Conservation (phyloP, 1,140 invertebrate genomes). For the Penaeus japonicus region DNA sequence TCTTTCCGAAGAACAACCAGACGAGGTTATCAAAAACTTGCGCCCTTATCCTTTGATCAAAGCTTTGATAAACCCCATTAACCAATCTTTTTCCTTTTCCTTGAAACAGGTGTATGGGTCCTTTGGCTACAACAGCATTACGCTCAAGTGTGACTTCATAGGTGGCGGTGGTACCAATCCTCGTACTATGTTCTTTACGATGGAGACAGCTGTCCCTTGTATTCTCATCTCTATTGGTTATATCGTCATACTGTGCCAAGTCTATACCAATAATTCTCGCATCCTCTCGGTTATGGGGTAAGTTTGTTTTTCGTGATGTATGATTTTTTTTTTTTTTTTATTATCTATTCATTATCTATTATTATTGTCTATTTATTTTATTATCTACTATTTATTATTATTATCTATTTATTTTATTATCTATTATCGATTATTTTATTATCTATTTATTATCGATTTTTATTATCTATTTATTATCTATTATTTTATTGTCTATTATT, state of each 20-base stretch:
- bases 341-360: neutral
- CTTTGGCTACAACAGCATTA: conserved; percentile 51
- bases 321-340: neutral
- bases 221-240: conserved; percentile 55
- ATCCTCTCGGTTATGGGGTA: conserved; percentile 1
- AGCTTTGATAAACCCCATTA: neutral
- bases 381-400: too few species aligned
- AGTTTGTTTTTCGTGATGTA: neutral
- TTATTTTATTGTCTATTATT: too few species aligned
- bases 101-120: neutral
- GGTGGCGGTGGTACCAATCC: neutral
- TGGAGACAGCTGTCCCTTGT: conserved; percentile 55
- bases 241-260: conserved; percentile 48
- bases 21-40: too few species aligned
- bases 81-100: neutral
- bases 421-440: too few species aligned
- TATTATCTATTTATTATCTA: too few species aligned
- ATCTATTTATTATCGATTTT: too few species aligned
- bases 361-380: too few species aligned
- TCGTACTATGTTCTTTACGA: conserved; percentile 48
- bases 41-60: neutral
- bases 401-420: too few species aligned
- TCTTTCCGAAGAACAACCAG: too few species aligned
- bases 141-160: conserved; percentile 55
- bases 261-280: conserved; percentile 21